Conservation (phyloP, 2,113 vertebrate genomes). For the Chrysemys picta region DNA sequence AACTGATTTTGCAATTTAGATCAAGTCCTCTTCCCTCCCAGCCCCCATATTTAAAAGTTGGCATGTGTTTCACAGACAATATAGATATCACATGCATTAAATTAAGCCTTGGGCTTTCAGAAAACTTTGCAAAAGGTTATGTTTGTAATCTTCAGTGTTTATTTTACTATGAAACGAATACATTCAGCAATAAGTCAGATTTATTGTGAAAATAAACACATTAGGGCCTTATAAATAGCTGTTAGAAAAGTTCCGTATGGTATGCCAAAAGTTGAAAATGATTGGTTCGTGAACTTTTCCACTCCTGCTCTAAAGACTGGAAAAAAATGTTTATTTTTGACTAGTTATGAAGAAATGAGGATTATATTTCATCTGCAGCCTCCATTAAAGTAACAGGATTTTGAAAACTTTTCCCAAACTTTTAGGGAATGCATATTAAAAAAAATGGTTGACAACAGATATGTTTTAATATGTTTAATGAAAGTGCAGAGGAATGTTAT, state of each 20-base stretch:
- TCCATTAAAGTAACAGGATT: constrained; percentile 65
- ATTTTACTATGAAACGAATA: constrained; percentile 77
- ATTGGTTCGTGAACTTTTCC: constrained; percentile 77
- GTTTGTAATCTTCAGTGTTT: constrained; percentile 74
- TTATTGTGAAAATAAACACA: constrained; percentile 79
- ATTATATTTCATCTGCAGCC: constrained; percentile 66
- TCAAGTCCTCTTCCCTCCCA: not conserved
- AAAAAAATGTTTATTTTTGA: constrained; percentile 65
- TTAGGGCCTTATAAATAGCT: constrained; percentile 73
- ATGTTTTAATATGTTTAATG: not conserved
- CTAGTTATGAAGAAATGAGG: constrained; percentile 69
- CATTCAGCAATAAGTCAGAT: constrained; percentile 76
- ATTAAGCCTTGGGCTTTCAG: constrained; percentile 56
- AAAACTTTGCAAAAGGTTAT: constrained; percentile 69
- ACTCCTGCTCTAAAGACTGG: constrained; percentile 59
- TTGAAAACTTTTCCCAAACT: constrained; percentile 57
- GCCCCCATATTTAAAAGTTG: not conserved
- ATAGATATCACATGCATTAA: constrained; percentile 66
- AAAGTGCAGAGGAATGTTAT: constrained; percentile 21
- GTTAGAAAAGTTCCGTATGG: constrained; percentile 74
- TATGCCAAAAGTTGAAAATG: constrained; percentile 71
- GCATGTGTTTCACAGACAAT: constrained; percentile 48
- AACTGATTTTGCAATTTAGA: constrained; percentile 38
- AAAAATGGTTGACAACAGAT: constrained; percentile 63
- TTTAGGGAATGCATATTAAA: constrained; percentile 51